phyloP scores from a whole-genome alignment of 2,888 invertebrate genomes.

The Brenthis daphne region DNA sequence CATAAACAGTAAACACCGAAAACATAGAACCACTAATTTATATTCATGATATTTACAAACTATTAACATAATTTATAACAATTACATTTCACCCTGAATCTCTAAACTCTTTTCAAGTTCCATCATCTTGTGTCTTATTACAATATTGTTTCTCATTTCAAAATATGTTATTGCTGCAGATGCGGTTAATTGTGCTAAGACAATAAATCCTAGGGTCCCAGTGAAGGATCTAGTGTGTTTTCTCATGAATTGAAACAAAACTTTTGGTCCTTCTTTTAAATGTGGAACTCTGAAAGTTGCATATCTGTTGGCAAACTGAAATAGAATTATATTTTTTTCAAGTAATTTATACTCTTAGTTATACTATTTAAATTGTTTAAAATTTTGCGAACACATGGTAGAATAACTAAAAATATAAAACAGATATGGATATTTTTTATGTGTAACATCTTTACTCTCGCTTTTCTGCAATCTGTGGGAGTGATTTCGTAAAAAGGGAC shows the following conservation, averaged over 20 bases:
- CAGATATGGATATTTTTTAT: too few species aligned
- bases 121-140: constrained; percentile 62
- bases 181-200: constrained; percentile 76
- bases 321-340: constrained; percentile 43
- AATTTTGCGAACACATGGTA: neutral
- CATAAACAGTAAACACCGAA: neutral
- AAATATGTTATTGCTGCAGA: constrained; percentile 83
- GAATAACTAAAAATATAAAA: too few species aligned
- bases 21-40: neutral
- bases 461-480: too few species aligned
- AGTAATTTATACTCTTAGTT: too few species aligned
- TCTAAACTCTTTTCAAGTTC: constrained; percentile 61
- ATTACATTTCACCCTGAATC: constrained; percentile 20
- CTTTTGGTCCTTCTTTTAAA: constrained; percentile 79
- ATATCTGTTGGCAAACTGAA: constrained; percentile 84
- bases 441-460: too few species aligned
- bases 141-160: constrained; percentile 79
- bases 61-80: neutral
- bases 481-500: too few species aligned
- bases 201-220: constrained; percentile 71
- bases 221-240: constrained; percentile 80
- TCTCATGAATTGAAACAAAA: constrained; percentile 75
- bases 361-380: neutral
- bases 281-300: constrained; percentile 84
- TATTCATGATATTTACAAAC: constrained; percentile 16